Conservation (phyloP, 2,888 invertebrate species). For the Amblyjoppa fuscipennis region DNA sequence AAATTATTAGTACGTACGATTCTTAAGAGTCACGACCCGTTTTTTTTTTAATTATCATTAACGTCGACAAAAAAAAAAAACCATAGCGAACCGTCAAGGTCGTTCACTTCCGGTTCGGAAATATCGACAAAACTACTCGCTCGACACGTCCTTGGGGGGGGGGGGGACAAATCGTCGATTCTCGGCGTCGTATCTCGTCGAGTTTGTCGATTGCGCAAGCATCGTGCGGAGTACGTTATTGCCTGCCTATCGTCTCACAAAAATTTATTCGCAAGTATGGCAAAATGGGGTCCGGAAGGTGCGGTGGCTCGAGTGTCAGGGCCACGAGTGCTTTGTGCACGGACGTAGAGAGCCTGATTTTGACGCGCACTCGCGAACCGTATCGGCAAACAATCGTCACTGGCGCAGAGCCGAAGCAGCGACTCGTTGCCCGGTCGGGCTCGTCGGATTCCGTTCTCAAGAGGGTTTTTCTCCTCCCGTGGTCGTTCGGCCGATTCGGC, state of each 20-base stretch:
- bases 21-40: conserved; percentile 1
- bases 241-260: conserved; percentile 9
- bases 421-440: not conserved
- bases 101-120: not conserved
- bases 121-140: not conserved
- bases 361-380: conserved; percentile 35
- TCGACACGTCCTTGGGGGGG: not conserved
- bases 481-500: not conserved
- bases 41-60: not conserved
- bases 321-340: not conserved
- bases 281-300: not conserved
- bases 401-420: not conserved
- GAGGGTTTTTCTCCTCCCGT: not conserved
- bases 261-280: conserved; percentile 2
- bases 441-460: not conserved
- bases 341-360: not conserved
- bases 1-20: conserved; percentile 20
- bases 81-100: not conserved
- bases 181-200: not conserved
- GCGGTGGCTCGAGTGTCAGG: not conserved
- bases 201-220: not conserved
- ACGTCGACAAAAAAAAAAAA: conserved; percentile 6
- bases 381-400: conserved; percentile 2
- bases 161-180: not conserved
- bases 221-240: not conserved